Evolutionary conservation across 2,888 invertebrate species (phyloP), one percentile per base, ranked within the genome.

Genomic region (Piscicola geometra): DNA sequence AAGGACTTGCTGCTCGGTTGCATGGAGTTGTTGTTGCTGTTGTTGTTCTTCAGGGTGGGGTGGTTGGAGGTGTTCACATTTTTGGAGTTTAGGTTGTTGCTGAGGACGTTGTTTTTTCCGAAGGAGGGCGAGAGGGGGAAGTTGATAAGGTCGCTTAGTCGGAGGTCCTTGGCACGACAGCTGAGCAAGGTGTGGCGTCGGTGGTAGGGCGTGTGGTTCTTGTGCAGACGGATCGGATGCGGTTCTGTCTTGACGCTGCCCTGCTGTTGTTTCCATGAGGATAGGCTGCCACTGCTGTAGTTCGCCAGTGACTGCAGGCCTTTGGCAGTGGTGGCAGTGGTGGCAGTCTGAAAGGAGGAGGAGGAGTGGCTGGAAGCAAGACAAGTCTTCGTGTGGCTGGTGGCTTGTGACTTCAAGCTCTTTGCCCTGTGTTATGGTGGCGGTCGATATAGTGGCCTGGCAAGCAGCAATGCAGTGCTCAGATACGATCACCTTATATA

Each of bases 151-250:
- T 67, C 68, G 32, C 25, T 32, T 47, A 12, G 50, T 21, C 21
- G 41, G 35, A 15, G 35, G n/a, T 70, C 70, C 41, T 70, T 33
- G n/a, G 35, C n/a, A 36, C 3, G 9, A n/a, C 35, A 36, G 21
- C 64, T 85, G 50, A 79, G 79, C 64, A 81, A 78, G 5, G 82
- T 81, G 32, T 81, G 80, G 28, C 86, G 82, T 66, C 85, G 82
- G 81, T 86, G 86, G 81, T 86, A 86, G 30, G 86, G 84, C 30
- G 81, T 80, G 56, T 81, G 78, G 68, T 81, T 81, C 18, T 84
- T 80, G 25, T 81, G 77, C 25, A 82, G 81, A 25, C 83, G 81
- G 70, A 82, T 82, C 71, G 84, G 81, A 28, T 84, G 84, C 0
- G 80, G 73, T 76, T 83, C 83, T 25, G 84, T 83, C 33, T 75